These are phyloP conservation scores for Molanna angustata DNA, from an alignment of 2,888 invertebrate genomes.

Conservation along the genomic window DNA sequence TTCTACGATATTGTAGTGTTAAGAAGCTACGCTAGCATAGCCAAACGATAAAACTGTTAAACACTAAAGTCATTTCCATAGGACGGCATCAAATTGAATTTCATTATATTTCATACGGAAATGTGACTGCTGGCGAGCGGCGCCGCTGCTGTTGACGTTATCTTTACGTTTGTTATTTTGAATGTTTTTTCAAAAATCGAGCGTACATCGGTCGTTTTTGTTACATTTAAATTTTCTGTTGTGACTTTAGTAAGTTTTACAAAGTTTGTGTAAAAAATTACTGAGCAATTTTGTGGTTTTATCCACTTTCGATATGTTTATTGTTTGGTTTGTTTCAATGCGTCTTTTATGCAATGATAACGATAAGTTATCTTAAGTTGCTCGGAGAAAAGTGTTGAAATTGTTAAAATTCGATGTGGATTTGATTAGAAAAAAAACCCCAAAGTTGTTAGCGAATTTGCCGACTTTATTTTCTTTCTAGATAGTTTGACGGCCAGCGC, in stretches of 20 bases:
- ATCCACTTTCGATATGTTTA: conserved; percentile 20
- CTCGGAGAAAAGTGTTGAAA: conserved; percentile 15
- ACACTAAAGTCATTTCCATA: too few relatives aligned
- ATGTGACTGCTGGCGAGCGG: conserved; percentile 22
- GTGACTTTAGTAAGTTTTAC: conserved; percentile 23
- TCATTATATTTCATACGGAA: conserved; percentile 22
- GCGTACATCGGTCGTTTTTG: conserved; percentile 5
- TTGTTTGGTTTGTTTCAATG: conserved; percentile 21
- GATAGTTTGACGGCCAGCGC: background rate
- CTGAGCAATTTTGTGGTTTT: conserved; percentile 14
- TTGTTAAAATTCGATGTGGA: conserved; percentile 11
- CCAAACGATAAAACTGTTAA: too few relatives aligned
- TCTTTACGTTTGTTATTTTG: conserved; percentile 24
- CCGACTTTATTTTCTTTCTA: background rate
- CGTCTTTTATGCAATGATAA: conserved; percentile 21
- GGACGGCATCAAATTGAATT: too few relatives aligned
- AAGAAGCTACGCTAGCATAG: too few relatives aligned
- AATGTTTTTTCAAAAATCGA: conserved; percentile 23
- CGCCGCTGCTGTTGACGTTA: conserved; percentile 21
- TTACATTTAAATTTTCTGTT: conserved; percentile 14
- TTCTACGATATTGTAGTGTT: too few relatives aligned
- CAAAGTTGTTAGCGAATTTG: conserved; percentile 7
- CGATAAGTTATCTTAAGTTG: conserved; percentile 23
- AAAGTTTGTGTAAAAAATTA: conserved; percentile 20
- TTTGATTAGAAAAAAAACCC: conserved; percentile 10